Conservation (phyloP, 2,888 invertebrate species). For the Acanthosepion esculentum region DNA sequence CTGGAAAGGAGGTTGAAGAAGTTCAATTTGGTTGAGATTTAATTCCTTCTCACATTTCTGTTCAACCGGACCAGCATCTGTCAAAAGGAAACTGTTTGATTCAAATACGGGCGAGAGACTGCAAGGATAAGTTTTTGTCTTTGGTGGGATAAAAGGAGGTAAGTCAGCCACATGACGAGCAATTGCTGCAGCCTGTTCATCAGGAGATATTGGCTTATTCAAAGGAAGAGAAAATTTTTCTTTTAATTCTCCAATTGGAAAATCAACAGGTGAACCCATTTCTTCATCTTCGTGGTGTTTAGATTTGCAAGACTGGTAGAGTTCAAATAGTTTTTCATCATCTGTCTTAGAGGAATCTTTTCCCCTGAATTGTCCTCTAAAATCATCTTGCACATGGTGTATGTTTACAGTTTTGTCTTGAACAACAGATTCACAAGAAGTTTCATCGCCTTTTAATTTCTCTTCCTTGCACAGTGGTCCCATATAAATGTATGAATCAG, state of each 20-base stretch:
- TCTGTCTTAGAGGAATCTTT: constrained; percentile 65
- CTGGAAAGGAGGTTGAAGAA: not conserved
- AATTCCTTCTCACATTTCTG: not conserved
- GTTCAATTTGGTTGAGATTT: not conserved
- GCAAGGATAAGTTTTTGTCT: constrained; percentile 62
- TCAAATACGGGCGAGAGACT: constrained; percentile 65
- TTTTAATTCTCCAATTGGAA: constrained; percentile 56
- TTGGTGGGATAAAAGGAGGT: constrained; percentile 68
- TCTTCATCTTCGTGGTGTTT: not conserved
- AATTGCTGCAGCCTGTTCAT: constrained; percentile 63
- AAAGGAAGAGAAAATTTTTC: constrained; percentile 56
- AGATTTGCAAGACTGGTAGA: constrained; percentile 57
- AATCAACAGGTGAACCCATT: not conserved
- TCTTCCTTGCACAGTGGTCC: constrained; percentile 52
- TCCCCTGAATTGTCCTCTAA: not conserved
- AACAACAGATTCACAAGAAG: not conserved
- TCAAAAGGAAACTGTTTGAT: constrained; percentile 48
- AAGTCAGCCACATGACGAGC: constrained; percentile 62
- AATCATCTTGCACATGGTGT: constrained; percentile 48
- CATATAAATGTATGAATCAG: constrained; percentile 56
- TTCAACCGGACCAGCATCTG: not conserved
- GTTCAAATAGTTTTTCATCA: constrained; percentile 69
- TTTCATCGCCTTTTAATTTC: not conserved
- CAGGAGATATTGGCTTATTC: constrained; percentile 55
- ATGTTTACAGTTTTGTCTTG: constrained; percentile 49